Conservation (phyloP, 2,797 vertebrate species). For the Gobio occitaniae region DNA sequence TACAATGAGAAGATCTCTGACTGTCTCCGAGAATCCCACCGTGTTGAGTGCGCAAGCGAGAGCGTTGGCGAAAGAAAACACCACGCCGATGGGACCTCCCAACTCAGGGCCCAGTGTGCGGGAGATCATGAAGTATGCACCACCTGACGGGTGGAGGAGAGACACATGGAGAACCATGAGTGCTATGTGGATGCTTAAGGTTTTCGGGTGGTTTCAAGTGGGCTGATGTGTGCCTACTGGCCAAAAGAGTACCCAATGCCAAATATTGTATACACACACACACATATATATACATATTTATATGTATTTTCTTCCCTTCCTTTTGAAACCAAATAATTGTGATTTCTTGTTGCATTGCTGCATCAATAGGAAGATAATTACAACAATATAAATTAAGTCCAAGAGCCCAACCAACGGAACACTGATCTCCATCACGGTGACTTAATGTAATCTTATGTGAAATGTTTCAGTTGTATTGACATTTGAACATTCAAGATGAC, state of each 20-base stretch:
- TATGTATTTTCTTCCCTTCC: no score
- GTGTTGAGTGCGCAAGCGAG: conserved; percentile 78
- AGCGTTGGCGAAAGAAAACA: conserved; percentile 79
- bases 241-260: background rate
- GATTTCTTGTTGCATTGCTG: no score
- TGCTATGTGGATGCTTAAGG: background rate
- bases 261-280: no score
- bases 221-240: background rate
- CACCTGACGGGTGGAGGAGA: conserved; percentile 63
- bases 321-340: no score
- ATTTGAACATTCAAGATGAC: no score
- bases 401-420: no score
- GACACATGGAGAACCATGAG: background rate
- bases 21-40: conserved; percentile 77
- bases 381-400: no score
- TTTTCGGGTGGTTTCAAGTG: background rate
- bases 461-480: no score
- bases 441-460: no score
- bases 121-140: conserved; percentile 80
- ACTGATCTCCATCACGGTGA: no score
- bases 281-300: no score
- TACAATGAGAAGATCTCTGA: conserved; percentile 72
- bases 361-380: no score
- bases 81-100: conserved; percentile 75
- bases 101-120: conserved; percentile 77